Conservation (phyloP, 2,113 vertebrate genomes). For the Eupsittula cactorum region DNA sequence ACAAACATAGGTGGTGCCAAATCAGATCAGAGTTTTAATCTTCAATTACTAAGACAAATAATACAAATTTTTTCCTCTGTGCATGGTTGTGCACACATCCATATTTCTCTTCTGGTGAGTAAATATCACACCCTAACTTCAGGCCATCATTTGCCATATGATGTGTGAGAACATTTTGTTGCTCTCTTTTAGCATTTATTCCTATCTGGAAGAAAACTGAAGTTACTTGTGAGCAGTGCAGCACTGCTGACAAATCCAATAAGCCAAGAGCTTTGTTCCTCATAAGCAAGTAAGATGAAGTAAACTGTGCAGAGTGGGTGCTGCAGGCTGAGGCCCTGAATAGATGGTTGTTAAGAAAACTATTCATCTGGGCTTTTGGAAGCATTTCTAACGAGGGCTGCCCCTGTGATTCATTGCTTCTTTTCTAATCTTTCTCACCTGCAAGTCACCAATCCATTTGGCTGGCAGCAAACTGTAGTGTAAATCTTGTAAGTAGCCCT, state of each 20-base stretch:
- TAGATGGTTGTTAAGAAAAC: neutral
- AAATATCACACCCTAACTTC: slow-evolving; percentile 30
- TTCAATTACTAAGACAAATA: neutral
- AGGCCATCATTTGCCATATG: slow-evolving; percentile 37
- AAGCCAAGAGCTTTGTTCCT: slow-evolving; percentile 28
- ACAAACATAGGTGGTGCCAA: neutral
- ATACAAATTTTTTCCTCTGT: neutral
- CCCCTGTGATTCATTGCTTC: slow-evolving; percentile 19
- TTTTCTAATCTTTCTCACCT: slow-evolving; percentile 25
- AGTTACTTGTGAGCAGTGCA: neutral
- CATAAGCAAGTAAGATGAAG: slow-evolving; percentile 24
- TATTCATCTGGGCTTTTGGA: slow-evolving; percentile 6
- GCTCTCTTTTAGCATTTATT: slow-evolving; percentile 55
- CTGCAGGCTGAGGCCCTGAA: neutral
- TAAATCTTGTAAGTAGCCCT: neutral
- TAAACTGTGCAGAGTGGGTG: neutral
- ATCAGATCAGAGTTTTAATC: neutral
- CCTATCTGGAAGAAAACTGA: slow-evolving; percentile 9
- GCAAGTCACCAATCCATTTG: slow-evolving; percentile 8
- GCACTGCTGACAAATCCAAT: neutral
- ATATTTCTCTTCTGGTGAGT: neutral
- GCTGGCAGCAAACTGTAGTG: neutral
- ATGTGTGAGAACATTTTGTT: slow-evolving; percentile 54
- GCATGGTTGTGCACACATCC: neutral
- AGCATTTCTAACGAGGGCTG: neutral